Base-by-base conservation (phyloP, 1,140 invertebrate species). In the Pseudoatta argentina region DNA sequence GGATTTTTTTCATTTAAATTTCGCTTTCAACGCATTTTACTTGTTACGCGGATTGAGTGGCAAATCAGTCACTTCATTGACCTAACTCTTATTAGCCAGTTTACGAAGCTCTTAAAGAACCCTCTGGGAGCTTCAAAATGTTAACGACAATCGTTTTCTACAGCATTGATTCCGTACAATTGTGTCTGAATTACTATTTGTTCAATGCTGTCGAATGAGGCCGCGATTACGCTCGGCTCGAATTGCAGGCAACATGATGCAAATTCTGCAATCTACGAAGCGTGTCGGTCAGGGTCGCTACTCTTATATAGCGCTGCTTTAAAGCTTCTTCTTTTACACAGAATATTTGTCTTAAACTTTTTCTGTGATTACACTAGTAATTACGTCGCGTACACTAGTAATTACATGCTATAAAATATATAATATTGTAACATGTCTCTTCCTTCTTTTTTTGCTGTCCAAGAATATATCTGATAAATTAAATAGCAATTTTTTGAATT, bases 121-220 rank as follows among this genome's bases (percentile, higher is more conserved):
- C 27, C 24, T 73, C 73, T 16, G 27, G n/a, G 63, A 21, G 30
- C 55, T 61, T 8, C 24, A 53, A 67, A 72, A 73, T 82, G 67
- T 73, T 82, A 73, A 82, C 79, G 39, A 82, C 24, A 21, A 72
- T 82, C 53, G 24, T 82, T 73, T 73, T 61, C 57, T 67, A 30
- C 59, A 48, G 55, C 73, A 78, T 77, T 76, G 78, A 91, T 90
- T 91, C 61, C 59, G n/a, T 44, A 81, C 76, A 87, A 89, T 91
- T 91, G 87, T 87, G 81, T 57, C 72, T 87, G 72, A 91, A 90
- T 88, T 88, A 73, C 86, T 86, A 76, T 89, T 88, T 87, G 89
- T 61, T 24, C 59, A 67, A 59, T 51, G 66, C 30, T 55, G 51
- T 83, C 76, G 86, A 82, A 75, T 71, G 85, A 89, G 88, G 63